Conservation (phyloP, 1,140 invertebrate genomes). For the Brachionus manjavacas region DNA sequence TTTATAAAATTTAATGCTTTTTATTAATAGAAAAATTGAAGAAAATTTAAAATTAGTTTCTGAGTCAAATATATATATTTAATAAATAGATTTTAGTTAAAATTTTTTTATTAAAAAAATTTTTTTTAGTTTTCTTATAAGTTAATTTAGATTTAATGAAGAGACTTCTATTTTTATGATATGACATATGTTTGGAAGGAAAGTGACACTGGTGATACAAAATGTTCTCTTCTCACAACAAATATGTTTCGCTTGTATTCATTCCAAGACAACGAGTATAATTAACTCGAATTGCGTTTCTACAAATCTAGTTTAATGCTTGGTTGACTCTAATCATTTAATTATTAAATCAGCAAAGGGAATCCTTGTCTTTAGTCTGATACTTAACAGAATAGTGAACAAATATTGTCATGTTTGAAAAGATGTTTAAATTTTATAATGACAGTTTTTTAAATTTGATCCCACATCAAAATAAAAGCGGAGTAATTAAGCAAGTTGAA, state of each 20-base stretch:
- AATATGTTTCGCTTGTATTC: not conserved
- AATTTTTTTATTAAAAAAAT: too few species aligned
- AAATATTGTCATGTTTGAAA: too few species aligned
- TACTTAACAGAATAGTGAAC: not conserved
- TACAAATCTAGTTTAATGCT: not conserved
- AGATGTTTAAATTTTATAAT: not conserved
- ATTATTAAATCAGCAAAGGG: not conserved
- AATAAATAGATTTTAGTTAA: too few species aligned
- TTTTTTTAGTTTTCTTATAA: too few species aligned
- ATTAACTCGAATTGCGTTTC: not conserved
- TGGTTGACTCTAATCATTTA: not conserved
- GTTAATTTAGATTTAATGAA: too few species aligned
- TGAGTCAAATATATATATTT: too few species aligned
- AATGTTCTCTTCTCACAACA: conserved; percentile 27
- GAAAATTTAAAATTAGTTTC: too few species aligned
- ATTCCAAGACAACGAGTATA: conserved; percentile 13
- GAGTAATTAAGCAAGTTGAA: not conserved
- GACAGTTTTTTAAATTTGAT: not conserved
- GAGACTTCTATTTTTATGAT: too few species aligned
- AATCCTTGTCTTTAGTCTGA: not conserved
- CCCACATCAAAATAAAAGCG: not conserved
- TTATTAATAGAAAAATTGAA: too few species aligned
- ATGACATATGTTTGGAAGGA: not conserved
- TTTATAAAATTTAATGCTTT: too few species aligned
- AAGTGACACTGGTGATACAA: not conserved